Evolutionary conservation across 2,797 vertebrate species (phyloP).

Genomic region (Spondyliosoma cantharus): DNA sequence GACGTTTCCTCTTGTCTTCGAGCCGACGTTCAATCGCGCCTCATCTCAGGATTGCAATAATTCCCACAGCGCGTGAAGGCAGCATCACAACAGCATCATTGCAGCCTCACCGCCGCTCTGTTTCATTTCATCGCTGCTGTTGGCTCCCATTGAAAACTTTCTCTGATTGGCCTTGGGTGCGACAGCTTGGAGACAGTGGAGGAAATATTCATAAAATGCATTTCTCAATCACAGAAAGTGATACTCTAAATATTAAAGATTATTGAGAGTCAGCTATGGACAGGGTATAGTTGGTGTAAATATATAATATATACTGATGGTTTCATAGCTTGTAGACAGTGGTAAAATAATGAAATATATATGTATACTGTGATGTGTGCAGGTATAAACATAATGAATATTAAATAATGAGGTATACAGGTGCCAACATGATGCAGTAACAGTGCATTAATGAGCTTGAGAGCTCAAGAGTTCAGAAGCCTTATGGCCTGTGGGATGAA

Average conservation of each 20-base stretch:
- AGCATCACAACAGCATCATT: constrained; percentile 53
- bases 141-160: constrained; percentile 56
- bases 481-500: too few species aligned
- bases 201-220: constrained; percentile 51
- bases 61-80: constrained; percentile 32
- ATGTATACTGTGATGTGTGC: too few species aligned
- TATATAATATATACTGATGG: too few species aligned
- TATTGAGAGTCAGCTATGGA: too few species aligned
- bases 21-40: background rate
- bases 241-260: background rate
- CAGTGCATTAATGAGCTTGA: too few species aligned
- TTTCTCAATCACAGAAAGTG: background rate
- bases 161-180: constrained; percentile 56
- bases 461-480: too few species aligned
- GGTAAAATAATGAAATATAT: too few species aligned
- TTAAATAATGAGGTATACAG: too few species aligned
- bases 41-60: fast-evolving
- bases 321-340: too few species aligned
- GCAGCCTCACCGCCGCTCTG: constrained; percentile 47
- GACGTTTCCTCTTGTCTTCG: background rate
- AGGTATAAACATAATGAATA: too few species aligned
- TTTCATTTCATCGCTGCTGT: constrained; percentile 57
- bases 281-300: too few species aligned
- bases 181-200: constrained; percentile 24
- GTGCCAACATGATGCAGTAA: too few species aligned